A percentile compares a stretch with the other conserved stretches of the same genome.
phyloP scores from a whole-genome alignment of 2,888 invertebrate species.

The Drosophila ustulata region DNA sequence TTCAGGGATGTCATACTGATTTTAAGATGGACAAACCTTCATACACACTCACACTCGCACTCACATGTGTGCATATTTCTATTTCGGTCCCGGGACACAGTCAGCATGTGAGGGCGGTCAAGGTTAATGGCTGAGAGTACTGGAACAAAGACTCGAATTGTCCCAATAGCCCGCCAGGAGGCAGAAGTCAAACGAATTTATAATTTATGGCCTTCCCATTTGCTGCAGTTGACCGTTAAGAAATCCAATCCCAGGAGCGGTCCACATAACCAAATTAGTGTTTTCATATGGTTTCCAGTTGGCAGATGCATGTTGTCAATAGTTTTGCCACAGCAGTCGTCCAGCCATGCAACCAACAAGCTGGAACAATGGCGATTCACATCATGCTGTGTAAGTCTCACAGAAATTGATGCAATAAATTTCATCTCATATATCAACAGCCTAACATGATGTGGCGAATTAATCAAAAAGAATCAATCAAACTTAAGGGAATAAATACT shows the following conservation, averaged over 20 bases:
- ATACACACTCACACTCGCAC: neutral
- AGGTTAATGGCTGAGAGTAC: constrained; percentile 66
- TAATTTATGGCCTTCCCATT: constrained; percentile 74
- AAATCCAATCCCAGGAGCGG: constrained; percentile 33
- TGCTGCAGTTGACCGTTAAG: constrained; percentile 74
- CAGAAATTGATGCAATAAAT: constrained; percentile 49
- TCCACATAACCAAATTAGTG: constrained; percentile 65
- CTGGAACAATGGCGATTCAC: constrained; percentile 23
- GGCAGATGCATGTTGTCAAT: constrained; percentile 60
- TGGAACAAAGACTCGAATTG: constrained; percentile 40
- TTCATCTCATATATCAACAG: constrained; percentile 61
- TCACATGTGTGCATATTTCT: constrained; percentile 14
- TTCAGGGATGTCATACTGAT: constrained; percentile 77
- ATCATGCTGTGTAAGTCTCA: constrained; percentile 47
- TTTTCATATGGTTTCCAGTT: constrained; percentile 76
- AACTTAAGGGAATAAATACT: neutral
- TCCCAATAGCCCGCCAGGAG: constrained; percentile 62
- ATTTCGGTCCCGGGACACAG: constrained; percentile 64
- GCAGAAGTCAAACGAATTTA: constrained; percentile 80
- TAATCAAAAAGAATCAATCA: neutral
- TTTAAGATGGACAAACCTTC: constrained; percentile 64
- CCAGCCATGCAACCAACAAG: constrained; percentile 3
- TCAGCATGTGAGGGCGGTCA: constrained; percentile 73
- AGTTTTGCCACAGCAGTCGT: constrained; percentile 20
- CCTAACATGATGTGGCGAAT: constrained; percentile 50